These are phyloP conservation scores for Macrobrachium rosenbergii DNA, from an alignment of 1,140 invertebrate genomes.

Conservation along the genomic window DNA sequence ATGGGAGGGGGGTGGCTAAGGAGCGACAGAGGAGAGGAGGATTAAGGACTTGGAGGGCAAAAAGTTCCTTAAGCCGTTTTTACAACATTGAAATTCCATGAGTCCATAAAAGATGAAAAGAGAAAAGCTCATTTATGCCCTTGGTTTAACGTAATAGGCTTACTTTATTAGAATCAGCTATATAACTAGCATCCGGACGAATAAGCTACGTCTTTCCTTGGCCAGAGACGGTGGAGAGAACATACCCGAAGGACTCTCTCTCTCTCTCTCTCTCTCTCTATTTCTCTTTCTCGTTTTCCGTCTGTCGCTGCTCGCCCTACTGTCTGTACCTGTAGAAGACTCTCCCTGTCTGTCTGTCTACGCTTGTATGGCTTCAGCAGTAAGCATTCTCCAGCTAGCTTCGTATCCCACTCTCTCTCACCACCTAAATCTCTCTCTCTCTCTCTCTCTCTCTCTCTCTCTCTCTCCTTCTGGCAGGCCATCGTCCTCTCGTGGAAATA, in stretches of 20 bases:
- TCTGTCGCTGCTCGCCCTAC: background rate
- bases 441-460: slow-evolving; percentile 32
- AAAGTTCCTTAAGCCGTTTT: slow-evolving; percentile 36
- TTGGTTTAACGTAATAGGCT: slow-evolving; percentile 43
- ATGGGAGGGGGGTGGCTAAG: background rate
- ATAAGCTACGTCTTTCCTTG: slow-evolving; percentile 22
- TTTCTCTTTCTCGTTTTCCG: background rate
- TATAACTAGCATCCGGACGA: slow-evolving; percentile 23
- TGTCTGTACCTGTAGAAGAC: no score
- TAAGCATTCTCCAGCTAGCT: no score
- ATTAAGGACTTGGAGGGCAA: slow-evolving; percentile 29
- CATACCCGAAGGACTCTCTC: background rate
- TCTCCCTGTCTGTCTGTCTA: background rate
- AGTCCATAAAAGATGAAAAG: slow-evolving; percentile 40
- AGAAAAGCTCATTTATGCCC: slow-evolving; percentile 43
- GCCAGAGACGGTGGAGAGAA: slow-evolving; percentile 14
- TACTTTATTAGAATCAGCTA: slow-evolving; percentile 37
- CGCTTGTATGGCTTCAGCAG: background rate
- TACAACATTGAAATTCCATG: slow-evolving; percentile 42
- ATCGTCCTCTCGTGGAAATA: no score
- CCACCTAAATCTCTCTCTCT: no score
- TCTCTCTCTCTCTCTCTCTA: background rate
- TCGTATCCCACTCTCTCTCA: slow-evolving; percentile 8
- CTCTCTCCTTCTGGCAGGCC: background rate
- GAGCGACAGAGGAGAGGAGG: background rate